These are phyloP conservation scores for Folsomia candida DNA, from an alignment of 2,888 invertebrate genomes.

Conservation along the genomic window DNA sequence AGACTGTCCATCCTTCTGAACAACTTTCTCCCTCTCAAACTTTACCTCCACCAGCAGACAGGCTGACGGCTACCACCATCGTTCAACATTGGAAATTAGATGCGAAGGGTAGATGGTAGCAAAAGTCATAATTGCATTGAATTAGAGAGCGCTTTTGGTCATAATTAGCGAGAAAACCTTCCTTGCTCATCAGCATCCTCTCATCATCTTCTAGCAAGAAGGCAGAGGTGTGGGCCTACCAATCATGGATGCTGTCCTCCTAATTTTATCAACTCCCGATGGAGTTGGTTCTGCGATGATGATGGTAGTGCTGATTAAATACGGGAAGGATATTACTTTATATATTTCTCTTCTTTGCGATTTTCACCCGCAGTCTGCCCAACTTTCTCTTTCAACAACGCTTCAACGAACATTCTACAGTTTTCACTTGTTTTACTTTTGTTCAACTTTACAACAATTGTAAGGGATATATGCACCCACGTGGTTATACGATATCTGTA, in stretches of 20 bases:
- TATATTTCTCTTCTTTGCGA: not conserved
- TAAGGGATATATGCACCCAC: too few species aligned
- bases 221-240: too few species aligned
- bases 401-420: not conserved
- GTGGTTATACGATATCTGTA: too few species aligned
- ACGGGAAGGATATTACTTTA: not conserved
- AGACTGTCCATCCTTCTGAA: not conserved
- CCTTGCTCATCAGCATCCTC: not conserved
- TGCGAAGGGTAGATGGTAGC: not conserved
- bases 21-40: not conserved
- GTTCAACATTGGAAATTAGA: not conserved
- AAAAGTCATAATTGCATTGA: slow-evolving; percentile 8
- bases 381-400: not conserved
- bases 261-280: not conserved
- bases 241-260: too few species aligned
- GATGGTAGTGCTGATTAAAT: not conserved
- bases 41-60: not conserved
- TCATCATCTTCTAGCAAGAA: not conserved
- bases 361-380: not conserved
- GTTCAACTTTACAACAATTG: too few species aligned
- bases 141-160: not conserved
- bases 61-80: not conserved
- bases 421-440: too few species aligned
- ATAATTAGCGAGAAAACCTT: not conserved
- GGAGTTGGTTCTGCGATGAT: not conserved